phyloP scores from a whole-genome alignment of 2,113 vertebrate genomes.

The Ifrita kowaldi region DNA sequence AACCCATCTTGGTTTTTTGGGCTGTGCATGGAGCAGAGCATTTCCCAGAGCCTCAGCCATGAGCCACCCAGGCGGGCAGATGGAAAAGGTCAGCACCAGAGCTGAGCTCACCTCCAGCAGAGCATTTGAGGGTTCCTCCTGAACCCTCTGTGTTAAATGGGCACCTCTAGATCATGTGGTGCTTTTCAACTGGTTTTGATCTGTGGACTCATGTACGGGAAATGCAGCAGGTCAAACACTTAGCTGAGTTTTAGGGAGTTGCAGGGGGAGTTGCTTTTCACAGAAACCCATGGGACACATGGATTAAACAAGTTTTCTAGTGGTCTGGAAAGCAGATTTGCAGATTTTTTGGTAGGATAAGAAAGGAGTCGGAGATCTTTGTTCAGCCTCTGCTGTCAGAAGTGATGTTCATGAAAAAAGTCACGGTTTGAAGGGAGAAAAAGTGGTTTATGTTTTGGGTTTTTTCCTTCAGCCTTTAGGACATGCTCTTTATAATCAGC shows the following conservation, averaged over 20 bases:
- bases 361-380: not conserved
- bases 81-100: not conserved
- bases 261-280: not conserved
- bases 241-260: not conserved
- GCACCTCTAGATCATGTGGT: not conserved
- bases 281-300: not conserved
- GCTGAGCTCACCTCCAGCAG: not conserved
- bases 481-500: not conserved
- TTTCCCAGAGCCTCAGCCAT: not conserved
- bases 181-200: not conserved
- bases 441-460: not conserved
- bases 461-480: not conserved
- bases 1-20: not conserved
- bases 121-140: not conserved
- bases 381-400: not conserved
- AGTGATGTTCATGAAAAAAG: slow-evolving; percentile 7
- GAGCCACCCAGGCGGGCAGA: not conserved
- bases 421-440: not conserved
- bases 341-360: not conserved
- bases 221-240: not conserved
- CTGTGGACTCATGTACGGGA: not conserved
- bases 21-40: not conserved
- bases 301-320: not conserved
- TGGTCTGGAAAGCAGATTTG: not conserved
- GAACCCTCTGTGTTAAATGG: not conserved